These are phyloP conservation scores for Otis tarda DNA, from an alignment of 2,113 vertebrate species.

Conservation along the genomic window DNA sequence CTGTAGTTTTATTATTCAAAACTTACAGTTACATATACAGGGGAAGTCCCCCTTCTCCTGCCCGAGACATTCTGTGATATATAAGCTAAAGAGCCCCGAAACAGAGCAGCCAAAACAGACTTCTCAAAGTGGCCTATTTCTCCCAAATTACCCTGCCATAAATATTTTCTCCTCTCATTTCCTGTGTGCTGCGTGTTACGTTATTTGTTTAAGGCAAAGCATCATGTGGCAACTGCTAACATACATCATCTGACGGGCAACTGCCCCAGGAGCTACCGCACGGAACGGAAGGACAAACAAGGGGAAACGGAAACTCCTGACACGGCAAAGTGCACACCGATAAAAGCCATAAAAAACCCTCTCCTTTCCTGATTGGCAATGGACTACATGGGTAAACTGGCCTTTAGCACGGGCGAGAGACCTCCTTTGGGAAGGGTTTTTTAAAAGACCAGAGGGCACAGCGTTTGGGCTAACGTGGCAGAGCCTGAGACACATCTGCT, in stretches of 20 bases:
- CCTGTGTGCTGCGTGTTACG: background rate
- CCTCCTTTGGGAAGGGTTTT: background rate
- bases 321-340: background rate
- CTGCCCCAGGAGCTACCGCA: background rate
- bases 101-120: background rate
- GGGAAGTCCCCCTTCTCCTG: background rate
- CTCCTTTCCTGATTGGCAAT: background rate
- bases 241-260: background rate
- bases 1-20: background rate
- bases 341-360: background rate
- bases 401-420: background rate
- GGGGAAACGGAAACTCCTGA: background rate
- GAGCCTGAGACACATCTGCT: background rate
- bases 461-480: background rate
- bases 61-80: background rate
- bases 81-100: background rate
- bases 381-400: background rate
- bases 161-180: slow-evolving; percentile 11
- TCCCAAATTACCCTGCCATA: background rate
- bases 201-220: background rate
- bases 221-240: background rate
- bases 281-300: background rate
- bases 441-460: background rate
- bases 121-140: background rate
- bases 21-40: background rate